Conservation (phyloP, 2,797 vertebrate species). For the Falco biarmicus region DNA sequence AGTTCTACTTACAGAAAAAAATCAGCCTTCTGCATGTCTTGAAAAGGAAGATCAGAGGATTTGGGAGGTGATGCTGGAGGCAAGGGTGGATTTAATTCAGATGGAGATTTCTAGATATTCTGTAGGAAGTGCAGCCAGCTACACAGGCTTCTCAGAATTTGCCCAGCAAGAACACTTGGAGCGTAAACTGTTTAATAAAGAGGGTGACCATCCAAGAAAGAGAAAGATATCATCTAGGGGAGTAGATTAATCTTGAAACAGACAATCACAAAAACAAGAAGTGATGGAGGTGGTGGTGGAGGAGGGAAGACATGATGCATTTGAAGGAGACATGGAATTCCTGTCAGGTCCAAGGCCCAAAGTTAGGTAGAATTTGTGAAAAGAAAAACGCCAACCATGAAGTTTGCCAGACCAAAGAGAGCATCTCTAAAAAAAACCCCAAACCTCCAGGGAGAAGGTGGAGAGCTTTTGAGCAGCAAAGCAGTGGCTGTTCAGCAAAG, state of each 20-base stretch:
- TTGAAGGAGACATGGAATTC: background rate
- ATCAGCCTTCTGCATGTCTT: background rate
- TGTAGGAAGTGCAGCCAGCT: background rate
- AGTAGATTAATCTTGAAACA: background rate
- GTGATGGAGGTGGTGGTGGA: background rate
- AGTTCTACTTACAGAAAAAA: background rate
- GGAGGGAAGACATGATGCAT: background rate
- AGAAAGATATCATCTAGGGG: background rate
- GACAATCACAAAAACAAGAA: background rate
- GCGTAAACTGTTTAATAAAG: background rate
- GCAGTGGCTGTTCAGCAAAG: background rate
- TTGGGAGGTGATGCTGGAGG: background rate
- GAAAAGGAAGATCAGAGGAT: background rate
- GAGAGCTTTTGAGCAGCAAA: background rate
- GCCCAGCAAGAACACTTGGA: background rate
- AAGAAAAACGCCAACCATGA: background rate
- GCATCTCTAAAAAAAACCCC: background rate
- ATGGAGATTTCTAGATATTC: background rate
- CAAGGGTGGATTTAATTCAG: background rate
- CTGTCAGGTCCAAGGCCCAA: background rate
- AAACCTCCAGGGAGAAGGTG: background rate
- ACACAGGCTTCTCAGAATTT: background rate
- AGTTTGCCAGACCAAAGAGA: background rate
- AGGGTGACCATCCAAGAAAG: background rate
- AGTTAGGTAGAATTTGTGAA: background rate